These are phyloP conservation scores for Diadumene lineata DNA, from an alignment of 92 coral and sea anemone genomes.

Conservation along the genomic window DNA sequence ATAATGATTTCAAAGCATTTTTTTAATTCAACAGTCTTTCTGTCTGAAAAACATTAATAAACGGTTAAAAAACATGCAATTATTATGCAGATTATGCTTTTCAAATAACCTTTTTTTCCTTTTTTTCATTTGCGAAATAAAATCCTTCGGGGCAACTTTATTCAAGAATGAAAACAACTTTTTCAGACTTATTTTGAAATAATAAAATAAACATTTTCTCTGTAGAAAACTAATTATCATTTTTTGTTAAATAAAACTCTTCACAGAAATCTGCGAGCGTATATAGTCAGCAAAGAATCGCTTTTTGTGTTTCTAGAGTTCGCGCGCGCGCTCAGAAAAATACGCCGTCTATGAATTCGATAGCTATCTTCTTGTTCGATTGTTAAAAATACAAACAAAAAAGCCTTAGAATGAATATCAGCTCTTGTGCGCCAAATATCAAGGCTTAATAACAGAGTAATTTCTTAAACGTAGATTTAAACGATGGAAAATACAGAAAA, in stretches of 20 bases:
- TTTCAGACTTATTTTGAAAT: neutral
- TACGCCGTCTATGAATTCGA: neutral
- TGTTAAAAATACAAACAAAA: slow-evolving; percentile 20
- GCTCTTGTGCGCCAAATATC: neutral
- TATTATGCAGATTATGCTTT: neutral
- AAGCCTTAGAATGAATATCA: slow-evolving; percentile 2
- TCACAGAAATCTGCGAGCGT: neutral
- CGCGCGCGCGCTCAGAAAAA: too few species aligned
- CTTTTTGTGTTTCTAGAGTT: too few species aligned
- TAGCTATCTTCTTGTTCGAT: slow-evolving; percentile 7
- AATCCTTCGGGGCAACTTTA: slow-evolving; percentile 29
- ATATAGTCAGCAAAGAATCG: too few species aligned
- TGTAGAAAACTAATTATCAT: too few species aligned
- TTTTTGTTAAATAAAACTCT: too few species aligned
- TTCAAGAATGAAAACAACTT: neutral
- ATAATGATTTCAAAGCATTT: too few species aligned
- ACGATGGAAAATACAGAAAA: slow-evolving; percentile 23
- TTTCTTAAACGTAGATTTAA: slow-evolving; percentile 27
- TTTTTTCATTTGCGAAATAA: neutral
- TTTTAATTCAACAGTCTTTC: neutral
- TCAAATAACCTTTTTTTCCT: slow-evolving; percentile 12
- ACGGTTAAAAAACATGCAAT: neutral
- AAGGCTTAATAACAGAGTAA: slow-evolving; percentile 13
- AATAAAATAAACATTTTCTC: neutral
- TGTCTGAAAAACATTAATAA: neutral